A percentile compares a stretch with the other conserved stretches of the same genome.
Evolutionary conservation across 1,140 invertebrate species (phyloP).

Genomic region (Lucilia sericata): DNA sequence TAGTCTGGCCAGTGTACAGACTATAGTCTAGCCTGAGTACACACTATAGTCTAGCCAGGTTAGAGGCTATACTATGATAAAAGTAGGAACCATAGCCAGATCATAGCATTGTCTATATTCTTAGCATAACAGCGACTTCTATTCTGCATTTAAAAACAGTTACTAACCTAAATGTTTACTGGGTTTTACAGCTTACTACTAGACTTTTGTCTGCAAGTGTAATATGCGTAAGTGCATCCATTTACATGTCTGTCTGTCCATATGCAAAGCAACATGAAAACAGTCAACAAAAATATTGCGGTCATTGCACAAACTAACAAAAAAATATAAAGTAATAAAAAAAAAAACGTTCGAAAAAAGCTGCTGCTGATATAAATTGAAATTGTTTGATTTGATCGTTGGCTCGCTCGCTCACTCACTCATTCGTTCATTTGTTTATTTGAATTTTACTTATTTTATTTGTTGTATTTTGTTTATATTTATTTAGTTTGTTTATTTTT

Average conservation of each 20-base stretch:
- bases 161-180: neutral
- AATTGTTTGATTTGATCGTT: neutral
- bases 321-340: neutral
- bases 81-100: too few species aligned
- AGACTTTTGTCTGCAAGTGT: too few species aligned
- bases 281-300: constrained; percentile 20
- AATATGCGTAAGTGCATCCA: too few species aligned
- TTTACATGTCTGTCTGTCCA: neutral
- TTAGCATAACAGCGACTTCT: too few species aligned
- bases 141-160: too few species aligned
- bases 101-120: too few species aligned
- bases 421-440: too few species aligned
- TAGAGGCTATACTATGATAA: too few species aligned
- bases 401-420: too few species aligned
- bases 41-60: too few species aligned
- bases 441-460: neutral
- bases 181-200: neutral
- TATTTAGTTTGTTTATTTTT: constrained; percentile 1
- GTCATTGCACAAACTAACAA: neutral
- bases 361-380: constrained; percentile 9
- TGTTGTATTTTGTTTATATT: neutral
- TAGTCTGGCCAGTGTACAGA: too few species aligned
- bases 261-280: neutral
- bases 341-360: neutral
- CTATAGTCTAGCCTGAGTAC: too few species aligned